Percentiles rank a stretch among this genome's conserved stretches.
Evolutionary conservation across 2,888 invertebrate species (phyloP).

Genomic region (Zygogramma bicolorata): DNA sequence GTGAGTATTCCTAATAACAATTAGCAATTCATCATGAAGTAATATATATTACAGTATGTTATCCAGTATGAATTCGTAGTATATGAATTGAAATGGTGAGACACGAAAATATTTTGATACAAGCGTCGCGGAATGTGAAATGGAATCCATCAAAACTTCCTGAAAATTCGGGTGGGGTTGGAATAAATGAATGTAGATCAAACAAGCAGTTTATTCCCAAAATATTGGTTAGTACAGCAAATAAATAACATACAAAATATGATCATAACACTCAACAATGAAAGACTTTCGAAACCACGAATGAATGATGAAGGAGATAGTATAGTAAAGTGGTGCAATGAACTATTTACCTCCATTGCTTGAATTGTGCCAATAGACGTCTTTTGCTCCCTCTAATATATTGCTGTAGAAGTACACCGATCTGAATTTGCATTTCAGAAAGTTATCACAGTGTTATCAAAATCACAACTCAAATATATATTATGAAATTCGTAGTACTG

Average conservation of each 20-base stretch:
- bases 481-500: background rate
- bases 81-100: too few relatives aligned
- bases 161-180: background rate
- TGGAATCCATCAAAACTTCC: too few relatives aligned
- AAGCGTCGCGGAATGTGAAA: too few relatives aligned
- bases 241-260: conserved; percentile 53
- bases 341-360: conserved; percentile 48
- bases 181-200: conserved; percentile 25
- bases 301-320: conserved; percentile 36
- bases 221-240: conserved; percentile 51
- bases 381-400: conserved; percentile 57
- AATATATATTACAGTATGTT: too few relatives aligned
- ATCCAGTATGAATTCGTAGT: too few relatives aligned
- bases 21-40: too few relatives aligned
- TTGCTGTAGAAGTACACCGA: conserved; percentile 55
- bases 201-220: conserved; percentile 54
- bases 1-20: too few relatives aligned
- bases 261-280: conserved; percentile 47
- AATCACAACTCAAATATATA: conserved; percentile 29
- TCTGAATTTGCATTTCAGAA: conserved; percentile 45
- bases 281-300: conserved; percentile 49
- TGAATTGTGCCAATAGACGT: conserved; percentile 55
- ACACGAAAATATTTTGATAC: too few relatives aligned
- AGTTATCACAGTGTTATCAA: conserved; percentile 57
- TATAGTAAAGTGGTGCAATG: conserved; percentile 38